These are phyloP conservation scores for Heliothis subflexa DNA, from an alignment of 1,140 invertebrate genomes.

Conservation along the genomic window DNA sequence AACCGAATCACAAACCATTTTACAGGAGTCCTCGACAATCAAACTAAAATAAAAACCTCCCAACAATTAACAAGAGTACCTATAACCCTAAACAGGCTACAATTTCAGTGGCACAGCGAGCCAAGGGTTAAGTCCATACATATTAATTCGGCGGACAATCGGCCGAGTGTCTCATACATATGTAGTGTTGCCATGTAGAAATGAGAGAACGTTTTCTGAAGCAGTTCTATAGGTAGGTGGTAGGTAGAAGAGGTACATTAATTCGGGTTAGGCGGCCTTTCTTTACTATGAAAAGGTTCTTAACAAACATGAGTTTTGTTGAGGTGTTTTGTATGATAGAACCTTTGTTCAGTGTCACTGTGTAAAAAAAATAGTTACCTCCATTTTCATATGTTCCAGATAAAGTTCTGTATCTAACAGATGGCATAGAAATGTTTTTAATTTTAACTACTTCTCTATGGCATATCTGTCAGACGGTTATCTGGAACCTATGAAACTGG, in stretches of 20 bases:
- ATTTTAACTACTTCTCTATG: too few species aligned
- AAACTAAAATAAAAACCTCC: neutral
- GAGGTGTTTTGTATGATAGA: neutral
- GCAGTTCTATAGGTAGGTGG: constrained; percentile 14
- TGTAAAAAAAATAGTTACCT: too few species aligned
- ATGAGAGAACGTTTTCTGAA: constrained; percentile 34
- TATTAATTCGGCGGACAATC: constrained; percentile 51
- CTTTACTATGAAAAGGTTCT: neutral
- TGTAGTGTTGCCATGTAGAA: constrained; percentile 34
- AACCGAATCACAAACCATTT: neutral
- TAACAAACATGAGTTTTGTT: neutral
- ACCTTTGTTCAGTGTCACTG: too few species aligned
- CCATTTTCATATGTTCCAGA: too few species aligned
- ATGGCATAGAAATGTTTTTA: too few species aligned
- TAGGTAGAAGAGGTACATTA: neutral
- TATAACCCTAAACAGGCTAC: neutral
- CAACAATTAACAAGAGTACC: constrained; percentile 12
- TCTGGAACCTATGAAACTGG: too few species aligned
- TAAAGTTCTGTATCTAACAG: too few species aligned
- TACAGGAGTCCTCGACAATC: neutral
- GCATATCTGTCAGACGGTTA: too few species aligned
- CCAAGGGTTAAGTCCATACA: constrained; percentile 51
- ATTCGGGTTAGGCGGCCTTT: constrained; percentile 23
- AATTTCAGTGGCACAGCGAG: constrained; percentile 1
- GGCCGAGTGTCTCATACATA: constrained; percentile 52